phyloP scores from a whole-genome alignment of 1,140 invertebrate species.

The Zaprionus inermis region DNA sequence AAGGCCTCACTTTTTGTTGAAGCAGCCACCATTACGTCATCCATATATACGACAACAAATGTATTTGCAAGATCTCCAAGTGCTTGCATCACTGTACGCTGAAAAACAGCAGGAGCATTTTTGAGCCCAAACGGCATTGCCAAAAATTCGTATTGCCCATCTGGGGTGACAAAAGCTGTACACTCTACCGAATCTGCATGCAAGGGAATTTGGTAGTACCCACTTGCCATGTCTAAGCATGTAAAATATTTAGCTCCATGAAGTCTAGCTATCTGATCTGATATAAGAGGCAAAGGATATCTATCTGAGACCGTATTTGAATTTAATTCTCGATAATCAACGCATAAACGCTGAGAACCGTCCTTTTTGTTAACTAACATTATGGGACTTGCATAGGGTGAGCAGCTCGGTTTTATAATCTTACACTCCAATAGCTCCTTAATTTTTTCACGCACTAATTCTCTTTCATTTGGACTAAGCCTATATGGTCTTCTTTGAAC shows the following conservation, averaged over 20 bases:
- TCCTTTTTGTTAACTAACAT: too few species aligned
- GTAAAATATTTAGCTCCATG: conserved; percentile 28
- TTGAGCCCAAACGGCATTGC: conserved; percentile 26
- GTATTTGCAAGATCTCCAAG: conserved; percentile 23
- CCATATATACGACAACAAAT: conserved; percentile 27
- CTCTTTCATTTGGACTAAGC: not conserved
- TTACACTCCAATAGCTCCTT: too few species aligned
- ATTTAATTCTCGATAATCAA: conserved; percentile 24
- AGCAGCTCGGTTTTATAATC: too few species aligned
- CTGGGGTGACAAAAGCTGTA: conserved; percentile 8
- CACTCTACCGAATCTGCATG: conserved; percentile 17
- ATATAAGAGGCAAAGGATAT: too few species aligned
- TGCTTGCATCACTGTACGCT: conserved; percentile 11
- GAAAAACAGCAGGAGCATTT: conserved; percentile 18
- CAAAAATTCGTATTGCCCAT: conserved; percentile 23
- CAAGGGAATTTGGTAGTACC: conserved; percentile 14
- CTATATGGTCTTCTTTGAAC: conserved; percentile 40
- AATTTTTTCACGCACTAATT: too few species aligned
- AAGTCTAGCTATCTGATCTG: conserved; percentile 13
- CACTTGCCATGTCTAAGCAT: conserved; percentile 21
- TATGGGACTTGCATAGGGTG: too few species aligned
- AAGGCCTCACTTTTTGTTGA: conserved; percentile 20
- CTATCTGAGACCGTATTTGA: conserved; percentile 19
- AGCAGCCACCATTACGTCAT: conserved; percentile 21
- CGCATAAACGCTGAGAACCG: not conserved